phyloP scores from a whole-genome alignment of 2,888 invertebrate genomes.

The Zygothrica quintamaculata region DNA sequence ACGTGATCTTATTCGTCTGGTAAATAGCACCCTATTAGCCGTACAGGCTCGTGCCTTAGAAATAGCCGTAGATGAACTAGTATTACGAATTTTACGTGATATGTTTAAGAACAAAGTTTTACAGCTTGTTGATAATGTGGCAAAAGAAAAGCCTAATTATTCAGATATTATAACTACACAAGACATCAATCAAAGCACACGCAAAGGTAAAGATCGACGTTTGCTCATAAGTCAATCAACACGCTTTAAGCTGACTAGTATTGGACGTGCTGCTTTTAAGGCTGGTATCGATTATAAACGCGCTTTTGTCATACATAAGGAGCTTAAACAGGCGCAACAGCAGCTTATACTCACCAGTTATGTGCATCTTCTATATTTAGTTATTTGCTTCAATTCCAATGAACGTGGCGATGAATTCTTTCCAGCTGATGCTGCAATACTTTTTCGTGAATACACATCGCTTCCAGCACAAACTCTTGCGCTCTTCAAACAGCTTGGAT shows the following conservation, averaged over 20 bases:
- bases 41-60: constrained; percentile 86
- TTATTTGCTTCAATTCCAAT: constrained; percentile 84
- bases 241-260: constrained; percentile 86
- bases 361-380: constrained; percentile 94
- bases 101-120: constrained; percentile 84
- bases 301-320: constrained; percentile 90
- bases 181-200: constrained; percentile 65
- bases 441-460: constrained; percentile 86
- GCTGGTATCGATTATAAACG: constrained; percentile 91
- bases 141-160: constrained; percentile 46
- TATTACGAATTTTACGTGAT: constrained; percentile 78
- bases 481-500: constrained; percentile 90
- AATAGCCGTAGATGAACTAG: constrained; percentile 70
- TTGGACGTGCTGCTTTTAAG: constrained; percentile 94
- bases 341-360: constrained; percentile 91
- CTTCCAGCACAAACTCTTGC: constrained; percentile 88
- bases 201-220: constrained; percentile 59
- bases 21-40: constrained; percentile 87
- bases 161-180: constrained; percentile 81
- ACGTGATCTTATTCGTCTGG: constrained; percentile 85
- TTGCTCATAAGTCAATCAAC: constrained; percentile 84
- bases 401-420: constrained; percentile 88
- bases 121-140: constrained; percentile 57
- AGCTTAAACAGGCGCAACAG: constrained; percentile 89
- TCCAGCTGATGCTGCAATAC: constrained; percentile 85